phyloP scores from a whole-genome alignment of 2,888 invertebrate species.

The Meiosimyza platycephala region DNA sequence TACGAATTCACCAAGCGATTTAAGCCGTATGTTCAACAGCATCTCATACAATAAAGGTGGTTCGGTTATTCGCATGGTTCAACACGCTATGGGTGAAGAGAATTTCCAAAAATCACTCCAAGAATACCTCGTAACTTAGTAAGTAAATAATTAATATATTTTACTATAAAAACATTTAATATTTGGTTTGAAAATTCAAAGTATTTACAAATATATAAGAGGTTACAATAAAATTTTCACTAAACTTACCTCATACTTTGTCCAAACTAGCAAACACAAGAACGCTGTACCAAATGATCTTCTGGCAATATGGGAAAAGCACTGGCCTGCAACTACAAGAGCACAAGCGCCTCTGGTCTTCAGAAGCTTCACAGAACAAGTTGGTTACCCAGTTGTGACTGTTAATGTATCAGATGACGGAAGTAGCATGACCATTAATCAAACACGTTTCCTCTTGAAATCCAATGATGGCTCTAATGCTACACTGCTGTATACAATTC shows the following conservation, averaged over 20 bases:
- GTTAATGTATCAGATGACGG: constrained; percentile 58
- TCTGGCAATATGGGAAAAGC: constrained; percentile 67
- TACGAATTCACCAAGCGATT: constrained; percentile 82
- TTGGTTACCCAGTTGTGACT: constrained; percentile 75
- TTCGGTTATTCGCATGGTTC: constrained; percentile 68
- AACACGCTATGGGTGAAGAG: constrained; percentile 56
- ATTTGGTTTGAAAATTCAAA: neutral
- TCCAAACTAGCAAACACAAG: constrained; percentile 46
- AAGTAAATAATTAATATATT: constrained; percentile 42
- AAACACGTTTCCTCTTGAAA: constrained; percentile 61
- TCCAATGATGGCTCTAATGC: constrained; percentile 48
- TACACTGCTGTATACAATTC: constrained; percentile 56
- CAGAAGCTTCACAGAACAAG: constrained; percentile 74
- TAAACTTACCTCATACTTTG: neutral
- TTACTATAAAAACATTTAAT: too few species aligned
- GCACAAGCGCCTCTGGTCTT: constrained; percentile 56
- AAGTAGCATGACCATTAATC: constrained; percentile 50
- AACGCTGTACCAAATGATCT: constrained; percentile 69
- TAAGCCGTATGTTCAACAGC: constrained; percentile 83
- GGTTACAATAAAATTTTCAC: too few species aligned
- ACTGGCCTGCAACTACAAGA: constrained; percentile 54
- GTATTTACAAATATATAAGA: neutral
- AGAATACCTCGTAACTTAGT: constrained; percentile 63
- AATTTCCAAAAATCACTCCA: constrained; percentile 59
- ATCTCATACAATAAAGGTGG: constrained; percentile 93